A percentile compares a stretch with the other conserved stretches of the same genome.
Conservation (phyloP, 2,797 vertebrate genomes). For the Neosilurus mollespiculum region DNA sequence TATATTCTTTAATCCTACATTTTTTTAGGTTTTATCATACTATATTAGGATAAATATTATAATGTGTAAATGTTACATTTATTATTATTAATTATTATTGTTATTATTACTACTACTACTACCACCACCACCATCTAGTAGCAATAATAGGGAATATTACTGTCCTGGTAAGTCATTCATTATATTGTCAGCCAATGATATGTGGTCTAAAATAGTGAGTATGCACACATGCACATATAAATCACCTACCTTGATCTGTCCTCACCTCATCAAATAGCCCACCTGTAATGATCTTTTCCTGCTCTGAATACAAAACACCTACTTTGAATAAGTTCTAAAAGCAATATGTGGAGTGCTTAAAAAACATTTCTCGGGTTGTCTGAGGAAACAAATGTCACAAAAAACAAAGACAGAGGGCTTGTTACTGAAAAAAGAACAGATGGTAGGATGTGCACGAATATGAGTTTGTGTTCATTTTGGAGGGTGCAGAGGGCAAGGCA, state of each 20-base stretch:
- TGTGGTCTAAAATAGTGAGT: slow-evolving; percentile 4
- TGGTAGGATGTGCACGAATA: slow-evolving; percentile 17
- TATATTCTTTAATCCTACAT: no score
- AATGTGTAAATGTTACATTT: no score
- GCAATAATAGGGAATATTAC: not conserved
- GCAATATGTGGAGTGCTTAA: not conserved
- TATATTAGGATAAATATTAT: no score
- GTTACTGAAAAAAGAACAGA: slow-evolving; percentile 26
- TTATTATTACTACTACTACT: not conserved
- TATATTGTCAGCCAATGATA: slow-evolving; percentile 57
- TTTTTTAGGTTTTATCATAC: no score
- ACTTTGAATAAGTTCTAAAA: not conserved
- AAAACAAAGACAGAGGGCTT: slow-evolving; percentile 11
- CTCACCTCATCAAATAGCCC: not conserved
- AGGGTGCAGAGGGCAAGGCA: slow-evolving; percentile 21
- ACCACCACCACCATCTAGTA: not conserved
- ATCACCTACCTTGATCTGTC: not conserved
- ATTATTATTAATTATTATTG: not conserved
- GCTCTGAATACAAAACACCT: not conserved
- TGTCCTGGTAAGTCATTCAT: slow-evolving; percentile 43
- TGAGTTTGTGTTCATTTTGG: slow-evolving; percentile 21
- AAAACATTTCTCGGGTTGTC: slow-evolving; percentile 14
- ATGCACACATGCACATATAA: not conserved
- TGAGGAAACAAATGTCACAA: not conserved
- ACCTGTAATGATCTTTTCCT: not conserved